Evolutionary conservation across 2,113 vertebrate genomes (phyloP), one percentile per base, ranked within the genome.

Genomic region (Gobius niger): DNA sequence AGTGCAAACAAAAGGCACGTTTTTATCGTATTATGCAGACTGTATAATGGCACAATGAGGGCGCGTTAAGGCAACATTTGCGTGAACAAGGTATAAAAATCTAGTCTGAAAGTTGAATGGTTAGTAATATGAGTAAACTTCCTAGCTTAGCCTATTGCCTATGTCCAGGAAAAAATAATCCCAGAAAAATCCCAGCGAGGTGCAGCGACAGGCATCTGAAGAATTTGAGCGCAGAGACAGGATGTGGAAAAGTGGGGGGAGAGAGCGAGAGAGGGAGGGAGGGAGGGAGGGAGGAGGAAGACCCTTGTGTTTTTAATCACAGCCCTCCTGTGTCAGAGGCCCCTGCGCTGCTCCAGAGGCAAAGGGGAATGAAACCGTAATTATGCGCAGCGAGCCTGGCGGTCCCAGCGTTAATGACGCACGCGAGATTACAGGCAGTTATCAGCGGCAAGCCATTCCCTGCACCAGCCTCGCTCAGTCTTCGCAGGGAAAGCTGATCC

Each of bases 251-350:
- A 71, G 76, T 19, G 65, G 52, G 60, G 51, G 44, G 70, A 56
- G 68, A 19, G 65, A 59, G 24, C 24, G 3, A 34, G 5, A 34
- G 24, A 34, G 24, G 24, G 24, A 34, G 24, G 24, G 24, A 34
- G 24, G 24, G 24, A 24, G 24, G 72, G 41, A 70, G 65, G 65
- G 65, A 74, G 78, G 63, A 54, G 44, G 46, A 86, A 83, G 80
- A 78, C 84, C 83, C 82, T 78, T 63, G 70, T 87, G 87, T 80
- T 86, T 91, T 88, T 91, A 89, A 91, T 91, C 87, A 90, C 82
- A 89, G 81, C 75, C 83, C 85, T 87, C 82, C 77, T 53, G 78
- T 89, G 87, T 86, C 87, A 85, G 76, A 87, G 86, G 84, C 83
- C 85, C 73, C 68, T 24, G 73, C 65, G 60, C 89, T 75, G 77